These are phyloP conservation scores for Microplitis mediator DNA, from an alignment of 1,140 invertebrate genomes.

Conservation along the genomic window DNA sequence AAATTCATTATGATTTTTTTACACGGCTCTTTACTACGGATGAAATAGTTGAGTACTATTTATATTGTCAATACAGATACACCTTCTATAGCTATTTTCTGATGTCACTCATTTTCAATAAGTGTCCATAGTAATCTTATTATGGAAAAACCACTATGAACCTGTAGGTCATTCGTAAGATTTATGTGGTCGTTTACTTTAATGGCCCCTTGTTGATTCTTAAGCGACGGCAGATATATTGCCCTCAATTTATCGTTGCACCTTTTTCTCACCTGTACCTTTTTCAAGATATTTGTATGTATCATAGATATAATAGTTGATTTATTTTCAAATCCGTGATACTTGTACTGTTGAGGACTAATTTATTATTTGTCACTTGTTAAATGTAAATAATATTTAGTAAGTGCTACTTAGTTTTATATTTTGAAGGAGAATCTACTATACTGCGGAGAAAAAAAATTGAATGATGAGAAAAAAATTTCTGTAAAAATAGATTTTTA, in stretches of 20 bases:
- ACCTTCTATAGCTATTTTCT: constrained; percentile 22
- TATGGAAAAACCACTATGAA: constrained; percentile 20
- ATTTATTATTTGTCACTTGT: too few relatives aligned
- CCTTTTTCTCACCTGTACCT: constrained; percentile 54
- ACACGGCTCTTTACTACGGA: background rate
- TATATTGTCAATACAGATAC: constrained; percentile 5
- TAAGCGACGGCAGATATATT: constrained; percentile 52
- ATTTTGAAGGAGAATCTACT: too few relatives aligned
- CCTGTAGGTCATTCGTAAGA: constrained; percentile 26
- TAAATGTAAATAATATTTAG: too few relatives aligned
- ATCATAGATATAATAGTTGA: background rate
- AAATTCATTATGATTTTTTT: background rate
- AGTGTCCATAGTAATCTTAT: constrained; percentile 17
- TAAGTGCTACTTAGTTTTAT: too few relatives aligned
- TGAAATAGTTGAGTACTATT: background rate
- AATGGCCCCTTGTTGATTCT: constrained; percentile 1
- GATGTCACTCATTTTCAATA: constrained; percentile 23
- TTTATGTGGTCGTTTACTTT: constrained; percentile 32
- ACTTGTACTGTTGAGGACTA: too few relatives aligned
- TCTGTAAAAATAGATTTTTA: too few relatives aligned
- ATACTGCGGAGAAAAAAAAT: too few relatives aligned
- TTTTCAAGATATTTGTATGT: background rate
- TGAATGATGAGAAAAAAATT: too few relatives aligned
- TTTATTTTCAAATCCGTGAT: too few relatives aligned
- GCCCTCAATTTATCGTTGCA: constrained; percentile 50